A percentile compares a stretch with the other conserved stretches of the same genome.
Evolutionary conservation across 1,140 invertebrate species (phyloP).

Genomic region (Drosophila sproati): DNA sequence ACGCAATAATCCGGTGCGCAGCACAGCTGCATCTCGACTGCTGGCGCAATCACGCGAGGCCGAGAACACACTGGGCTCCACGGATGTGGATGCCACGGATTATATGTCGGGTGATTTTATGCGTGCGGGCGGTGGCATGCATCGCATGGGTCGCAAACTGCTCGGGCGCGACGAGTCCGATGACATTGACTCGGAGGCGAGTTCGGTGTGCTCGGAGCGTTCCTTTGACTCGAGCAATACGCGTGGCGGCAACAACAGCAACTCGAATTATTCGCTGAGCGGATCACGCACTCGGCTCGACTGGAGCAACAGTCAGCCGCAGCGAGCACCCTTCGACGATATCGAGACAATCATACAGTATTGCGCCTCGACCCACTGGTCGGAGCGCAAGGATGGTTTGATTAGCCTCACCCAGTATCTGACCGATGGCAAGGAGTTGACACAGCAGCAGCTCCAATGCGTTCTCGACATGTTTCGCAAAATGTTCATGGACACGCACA

Average conservation of each 20-base stretch:
- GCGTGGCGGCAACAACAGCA: conserved; percentile 76
- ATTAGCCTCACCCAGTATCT: conserved; percentile 88
- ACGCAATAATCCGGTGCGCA: conserved; percentile 86
- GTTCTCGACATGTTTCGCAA: conserved; percentile 93
- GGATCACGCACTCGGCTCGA: conserved; percentile 92
- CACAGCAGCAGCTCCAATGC: conserved; percentile 76
- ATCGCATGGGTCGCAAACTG: conserved; percentile 72
- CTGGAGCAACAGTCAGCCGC: conserved; percentile 70
- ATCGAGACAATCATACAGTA: conserved; percentile 95
- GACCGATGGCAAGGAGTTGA: conserved; percentile 80
- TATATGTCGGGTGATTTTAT: conserved; percentile 65
- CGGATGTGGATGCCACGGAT: conserved; percentile 84
- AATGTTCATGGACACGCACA: conserved; percentile 99
- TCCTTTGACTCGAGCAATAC: conserved; percentile 92
- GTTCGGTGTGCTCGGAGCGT: conserved; percentile 96
- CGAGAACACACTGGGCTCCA: conserved; percentile 92
- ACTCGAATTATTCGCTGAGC: conserved; percentile 89
- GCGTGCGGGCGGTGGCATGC: conserved; percentile 66
- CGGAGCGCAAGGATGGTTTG: conserved; percentile 96
- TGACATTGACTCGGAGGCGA: conserved; percentile 97
- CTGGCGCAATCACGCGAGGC: conserved; percentile 95
- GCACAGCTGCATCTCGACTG: conserved; percentile 92
- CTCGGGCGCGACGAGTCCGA: conserved; percentile 89
- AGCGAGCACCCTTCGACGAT: conserved; percentile 87
- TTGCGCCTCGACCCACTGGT: conserved; percentile 95